Percentiles rank a stretch among this genome's conserved stretches.
Evolutionary conservation across 1,140 invertebrate species (phyloP).

Genomic region (Hycleus phaleratus): DNA sequence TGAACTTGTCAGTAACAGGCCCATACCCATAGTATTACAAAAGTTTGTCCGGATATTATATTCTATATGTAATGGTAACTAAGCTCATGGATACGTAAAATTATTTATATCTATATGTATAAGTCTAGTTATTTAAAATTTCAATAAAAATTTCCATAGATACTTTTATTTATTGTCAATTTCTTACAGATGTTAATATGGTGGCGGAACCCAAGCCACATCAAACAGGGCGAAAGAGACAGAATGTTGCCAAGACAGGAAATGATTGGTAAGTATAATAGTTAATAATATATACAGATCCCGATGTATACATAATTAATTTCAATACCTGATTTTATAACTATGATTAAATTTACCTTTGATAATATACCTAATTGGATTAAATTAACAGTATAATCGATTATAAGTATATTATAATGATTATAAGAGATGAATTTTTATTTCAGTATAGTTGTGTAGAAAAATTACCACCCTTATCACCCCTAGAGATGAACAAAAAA

Average conservation of each 20-base stretch:
- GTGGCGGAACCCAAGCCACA: slow-evolving; percentile 76
- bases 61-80: slow-evolving; percentile 6
- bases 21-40: slow-evolving; percentile 1
- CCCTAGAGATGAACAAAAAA: too few relatives aligned
- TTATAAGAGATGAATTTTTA: too few relatives aligned
- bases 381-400: too few relatives aligned
- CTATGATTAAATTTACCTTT: too few relatives aligned
- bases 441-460: too few relatives aligned
- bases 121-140: neutral
- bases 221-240: slow-evolving; percentile 70
- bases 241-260: slow-evolving; percentile 70
- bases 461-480: too few relatives aligned
- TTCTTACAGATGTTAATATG: slow-evolving; percentile 69
- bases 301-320: too few relatives aligned
- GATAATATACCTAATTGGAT: too few relatives aligned
- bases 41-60: slow-evolving; percentile 14
- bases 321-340: too few relatives aligned
- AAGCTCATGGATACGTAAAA: neutral
- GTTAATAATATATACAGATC: too few relatives aligned
- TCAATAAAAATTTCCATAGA: neutral
- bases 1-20: slow-evolving; percentile 6
- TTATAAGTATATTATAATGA: too few relatives aligned
- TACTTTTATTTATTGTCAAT: neutral
- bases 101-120: neutral
- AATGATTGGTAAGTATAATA: slow-evolving; percentile 64